A percentile compares a stretch with the other conserved stretches of the same genome.
Conservation (phyloP, 2,113 vertebrate genomes). For the Garra rufa region DNA sequence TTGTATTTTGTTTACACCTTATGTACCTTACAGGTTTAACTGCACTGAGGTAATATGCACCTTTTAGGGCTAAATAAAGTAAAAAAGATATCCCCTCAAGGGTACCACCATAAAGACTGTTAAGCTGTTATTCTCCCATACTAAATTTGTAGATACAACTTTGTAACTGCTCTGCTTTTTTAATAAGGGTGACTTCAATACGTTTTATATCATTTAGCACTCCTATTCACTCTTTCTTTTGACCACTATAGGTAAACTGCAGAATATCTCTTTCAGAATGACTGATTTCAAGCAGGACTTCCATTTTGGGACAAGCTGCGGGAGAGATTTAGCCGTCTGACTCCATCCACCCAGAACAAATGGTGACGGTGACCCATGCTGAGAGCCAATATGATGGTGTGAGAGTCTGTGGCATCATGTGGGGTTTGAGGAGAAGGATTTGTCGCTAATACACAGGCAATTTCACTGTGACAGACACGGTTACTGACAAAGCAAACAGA, state of each 20-base stretch:
- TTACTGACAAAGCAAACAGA: background rate
- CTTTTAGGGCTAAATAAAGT: background rate
- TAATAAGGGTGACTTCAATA: background rate
- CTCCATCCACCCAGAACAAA: slow-evolving; percentile 20
- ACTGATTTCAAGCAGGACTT: slow-evolving; percentile 14
- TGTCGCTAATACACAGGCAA: background rate
- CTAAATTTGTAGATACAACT: no score
- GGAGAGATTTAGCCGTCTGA: slow-evolving; percentile 10
- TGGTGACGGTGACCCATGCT: background rate
- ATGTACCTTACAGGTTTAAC: background rate
- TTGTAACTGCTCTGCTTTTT: no score
- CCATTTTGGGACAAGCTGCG: background rate
- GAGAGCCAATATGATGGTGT: slow-evolving; percentile 21
- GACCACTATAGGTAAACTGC: slow-evolving; percentile 7
- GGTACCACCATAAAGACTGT: no score
- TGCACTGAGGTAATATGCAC: background rate
- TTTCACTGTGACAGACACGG: background rate
- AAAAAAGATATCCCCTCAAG: background rate
- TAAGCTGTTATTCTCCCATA: no score
- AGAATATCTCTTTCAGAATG: background rate
- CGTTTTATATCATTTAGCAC: background rate
- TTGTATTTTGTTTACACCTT: background rate
- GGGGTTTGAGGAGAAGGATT: slow-evolving; percentile 11
- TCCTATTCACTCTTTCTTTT: background rate
- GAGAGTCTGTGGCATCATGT: background rate